phyloP scores from a whole-genome alignment of 1,140 invertebrate genomes.

The Charaxes varanes region DNA sequence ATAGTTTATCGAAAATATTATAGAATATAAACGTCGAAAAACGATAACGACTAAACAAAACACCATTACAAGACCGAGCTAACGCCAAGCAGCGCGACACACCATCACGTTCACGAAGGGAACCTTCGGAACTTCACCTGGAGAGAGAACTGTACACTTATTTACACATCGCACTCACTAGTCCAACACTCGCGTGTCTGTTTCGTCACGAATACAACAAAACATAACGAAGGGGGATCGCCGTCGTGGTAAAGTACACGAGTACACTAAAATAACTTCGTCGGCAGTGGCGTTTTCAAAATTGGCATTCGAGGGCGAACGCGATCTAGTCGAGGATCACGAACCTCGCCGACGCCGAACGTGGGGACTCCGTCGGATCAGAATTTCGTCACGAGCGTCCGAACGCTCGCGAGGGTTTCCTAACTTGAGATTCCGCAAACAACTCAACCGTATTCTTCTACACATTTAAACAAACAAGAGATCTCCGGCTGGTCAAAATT shows the following conservation, averaged over 20 bases:
- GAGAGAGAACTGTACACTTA: constrained; percentile 21
- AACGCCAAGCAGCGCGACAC: no score
- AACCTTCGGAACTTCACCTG: no score
- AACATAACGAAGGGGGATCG: constrained; percentile 15
- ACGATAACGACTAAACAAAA: no score
- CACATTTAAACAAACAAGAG: no score
- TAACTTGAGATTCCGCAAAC: no score
- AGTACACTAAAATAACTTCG: constrained; percentile 18
- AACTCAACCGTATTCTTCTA: no score
- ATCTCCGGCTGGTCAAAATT: no score
- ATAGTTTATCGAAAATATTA: no score
- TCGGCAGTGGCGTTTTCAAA: constrained; percentile 24
- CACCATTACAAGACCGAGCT: no score
- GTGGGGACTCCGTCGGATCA: constrained; percentile 11
- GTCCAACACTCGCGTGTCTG: constrained; percentile 4
- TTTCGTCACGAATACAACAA: constrained; percentile 4
- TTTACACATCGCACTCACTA: constrained; percentile 15
- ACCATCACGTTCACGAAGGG: no score
- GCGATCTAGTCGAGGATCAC: constrained; percentile 12
- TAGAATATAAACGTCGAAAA: no score
- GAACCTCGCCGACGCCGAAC: constrained; percentile 6
- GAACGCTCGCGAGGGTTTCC: no score
- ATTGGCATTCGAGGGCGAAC: constrained; percentile 19
- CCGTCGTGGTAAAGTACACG: constrained; percentile 10
- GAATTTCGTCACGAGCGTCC: constrained; percentile 13